Evolutionary conservation across 2,888 invertebrate species (phyloP).

Genomic region (Lobophora halterata): DNA sequence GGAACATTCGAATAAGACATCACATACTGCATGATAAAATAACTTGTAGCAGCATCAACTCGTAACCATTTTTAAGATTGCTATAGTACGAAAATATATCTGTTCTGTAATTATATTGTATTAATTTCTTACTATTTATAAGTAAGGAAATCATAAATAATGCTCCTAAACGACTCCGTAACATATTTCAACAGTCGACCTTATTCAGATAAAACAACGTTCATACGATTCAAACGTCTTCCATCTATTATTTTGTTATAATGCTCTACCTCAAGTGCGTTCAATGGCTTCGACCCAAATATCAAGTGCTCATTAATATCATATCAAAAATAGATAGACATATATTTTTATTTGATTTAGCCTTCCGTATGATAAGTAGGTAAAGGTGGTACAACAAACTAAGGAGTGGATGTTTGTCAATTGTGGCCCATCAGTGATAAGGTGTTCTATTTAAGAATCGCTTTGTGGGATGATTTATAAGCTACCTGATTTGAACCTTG

Average conservation of each 20-base stretch:
- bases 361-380: slow-evolving; percentile 35
- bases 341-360: slow-evolving; percentile 38
- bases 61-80: no score
- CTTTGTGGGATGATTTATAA: slow-evolving; percentile 5
- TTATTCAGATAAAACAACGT: slow-evolving; percentile 33
- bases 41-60: no score
- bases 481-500: slow-evolving; percentile 8
- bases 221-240: slow-evolving; percentile 39
- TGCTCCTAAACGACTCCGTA: neutral
- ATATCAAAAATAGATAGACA: slow-evolving; percentile 42
- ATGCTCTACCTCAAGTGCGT: slow-evolving; percentile 54
- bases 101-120: no score
- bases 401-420: slow-evolving; percentile 10
- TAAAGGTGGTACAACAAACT: neutral
- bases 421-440: slow-evolving; percentile 19
- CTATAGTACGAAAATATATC: no score
- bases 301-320: slow-evolving; percentile 50
- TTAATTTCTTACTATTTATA: no score
- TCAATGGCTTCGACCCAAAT: slow-evolving; percentile 61
- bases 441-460: slow-evolving; percentile 16
- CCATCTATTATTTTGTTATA: slow-evolving; percentile 15
- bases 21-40: no score
- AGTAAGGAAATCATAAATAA: no score
- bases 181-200: slow-evolving; percentile 7
- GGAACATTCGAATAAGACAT: no score